A percentile compares a stretch with the other conserved stretches of the same genome.
Conservation (phyloP, 1,140 invertebrate genomes). For the Pinna nobilis region DNA sequence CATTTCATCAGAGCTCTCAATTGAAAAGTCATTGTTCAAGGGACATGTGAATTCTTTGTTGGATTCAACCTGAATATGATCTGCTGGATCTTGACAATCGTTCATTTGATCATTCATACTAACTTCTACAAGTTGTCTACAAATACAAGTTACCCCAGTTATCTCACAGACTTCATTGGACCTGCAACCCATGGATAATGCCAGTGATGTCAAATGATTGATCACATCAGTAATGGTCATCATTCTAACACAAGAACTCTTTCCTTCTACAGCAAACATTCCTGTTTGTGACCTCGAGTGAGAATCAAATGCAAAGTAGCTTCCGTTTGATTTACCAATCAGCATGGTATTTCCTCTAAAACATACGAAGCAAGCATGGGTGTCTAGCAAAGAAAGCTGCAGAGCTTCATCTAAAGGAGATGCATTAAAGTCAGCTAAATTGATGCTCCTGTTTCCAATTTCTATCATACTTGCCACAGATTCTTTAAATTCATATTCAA, state of each 20-base stretch:
- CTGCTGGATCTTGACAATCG: background rate
- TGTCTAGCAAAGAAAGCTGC: background rate
- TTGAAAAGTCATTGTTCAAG: background rate
- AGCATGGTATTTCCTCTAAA: constrained; percentile 3
- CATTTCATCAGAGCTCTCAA: background rate
- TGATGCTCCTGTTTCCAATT: background rate
- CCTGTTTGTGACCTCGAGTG: constrained; percentile 10
- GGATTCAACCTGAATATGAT: background rate
- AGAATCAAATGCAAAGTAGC: constrained; percentile 22
- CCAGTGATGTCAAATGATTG: background rate
- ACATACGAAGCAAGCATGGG: constrained; percentile 22
- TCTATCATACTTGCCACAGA: background rate
- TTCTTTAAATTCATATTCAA: background rate
- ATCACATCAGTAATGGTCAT: background rate
- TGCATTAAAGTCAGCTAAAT: constrained; percentile 10
- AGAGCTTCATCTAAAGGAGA: constrained; percentile 13
- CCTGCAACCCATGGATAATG: background rate
- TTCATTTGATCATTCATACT: background rate
- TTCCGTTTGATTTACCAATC: background rate
- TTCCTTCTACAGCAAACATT: background rate
- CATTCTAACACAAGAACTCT: constrained; percentile 7
- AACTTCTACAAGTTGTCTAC: background rate
- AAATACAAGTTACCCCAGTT: background rate
- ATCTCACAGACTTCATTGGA: background rate
- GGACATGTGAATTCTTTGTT: background rate